These are phyloP conservation scores for Sparidentex hasta DNA, from an alignment of 2,797 vertebrate species.

Conservation along the genomic window DNA sequence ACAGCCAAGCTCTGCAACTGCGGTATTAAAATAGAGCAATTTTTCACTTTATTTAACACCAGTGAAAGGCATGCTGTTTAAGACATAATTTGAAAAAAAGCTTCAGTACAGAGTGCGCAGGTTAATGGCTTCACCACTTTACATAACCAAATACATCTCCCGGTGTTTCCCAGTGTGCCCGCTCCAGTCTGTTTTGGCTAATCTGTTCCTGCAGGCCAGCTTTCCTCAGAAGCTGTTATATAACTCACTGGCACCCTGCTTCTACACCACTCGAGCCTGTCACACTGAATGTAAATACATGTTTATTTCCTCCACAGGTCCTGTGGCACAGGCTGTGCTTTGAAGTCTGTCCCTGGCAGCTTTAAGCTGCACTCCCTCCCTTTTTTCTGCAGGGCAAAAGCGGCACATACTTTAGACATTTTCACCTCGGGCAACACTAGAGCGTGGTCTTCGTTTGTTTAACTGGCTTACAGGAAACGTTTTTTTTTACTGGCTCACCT, in stretches of 20 bases:
- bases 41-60: neutral
- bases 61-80: neutral
- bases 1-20: neutral
- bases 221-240: constrained; percentile 64
- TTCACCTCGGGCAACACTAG: constrained; percentile 49
- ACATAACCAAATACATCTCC: constrained; percentile 49
- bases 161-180: constrained; percentile 40
- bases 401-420: constrained; percentile 46
- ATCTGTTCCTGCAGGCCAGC: constrained; percentile 59
- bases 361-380: constrained; percentile 18
- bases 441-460: constrained; percentile 78
- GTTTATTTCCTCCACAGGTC: constrained; percentile 47
- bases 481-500: constrained; percentile 80
- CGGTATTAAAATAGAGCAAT: neutral
- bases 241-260: constrained; percentile 61
- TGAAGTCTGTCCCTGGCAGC: constrained; percentile 59
- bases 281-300: constrained; percentile 65
- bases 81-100: neutral
- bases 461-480: constrained; percentile 83
- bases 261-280: constrained; percentile 36
- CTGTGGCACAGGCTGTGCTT: constrained; percentile 51
- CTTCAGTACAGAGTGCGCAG: constrained; percentile 9
- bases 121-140: constrained; percentile 27
- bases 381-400: constrained; percentile 50
- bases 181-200: constrained; percentile 50